Percentiles rank a stretch among this genome's conserved stretches.
phyloP scores from a whole-genome alignment of 2,113 vertebrate species.

The Hassar affinis region DNA sequence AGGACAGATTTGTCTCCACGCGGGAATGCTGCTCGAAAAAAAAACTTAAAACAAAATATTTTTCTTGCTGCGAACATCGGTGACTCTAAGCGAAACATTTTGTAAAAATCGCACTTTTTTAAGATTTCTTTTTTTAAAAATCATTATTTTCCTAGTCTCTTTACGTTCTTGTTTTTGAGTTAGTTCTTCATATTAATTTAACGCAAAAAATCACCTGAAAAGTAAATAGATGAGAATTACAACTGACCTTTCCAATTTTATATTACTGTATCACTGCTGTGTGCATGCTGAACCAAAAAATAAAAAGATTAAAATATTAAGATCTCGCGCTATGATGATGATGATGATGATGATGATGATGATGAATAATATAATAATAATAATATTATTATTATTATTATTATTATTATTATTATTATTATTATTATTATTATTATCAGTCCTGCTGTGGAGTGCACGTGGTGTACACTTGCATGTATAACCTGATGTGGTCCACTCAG shows the following conservation, averaged over 20 bases:
- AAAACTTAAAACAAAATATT: not conserved
- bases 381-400: not conserved
- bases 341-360: too few species aligned
- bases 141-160: not conserved
- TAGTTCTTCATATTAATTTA: not conserved
- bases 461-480: constrained; percentile 41
- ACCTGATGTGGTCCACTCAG: constrained; percentile 60
- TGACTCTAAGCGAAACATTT: not conserved
- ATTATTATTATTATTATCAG: not conserved
- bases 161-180: not conserved
- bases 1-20: not conserved
- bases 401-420: not conserved
- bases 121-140: not conserved
- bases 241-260: too few species aligned
- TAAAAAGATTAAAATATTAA: not conserved
- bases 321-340: too few species aligned
- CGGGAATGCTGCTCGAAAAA: not conserved
- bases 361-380: too few species aligned
- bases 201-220: too few species aligned
- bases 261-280: not conserved
- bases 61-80: not conserved
- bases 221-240: not conserved
- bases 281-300: not conserved
- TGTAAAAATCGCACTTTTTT: not conserved
- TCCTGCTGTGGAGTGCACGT: constrained; percentile 6